Conservation (phyloP, 2,113 vertebrate genomes). For the Numida meleagris region DNA sequence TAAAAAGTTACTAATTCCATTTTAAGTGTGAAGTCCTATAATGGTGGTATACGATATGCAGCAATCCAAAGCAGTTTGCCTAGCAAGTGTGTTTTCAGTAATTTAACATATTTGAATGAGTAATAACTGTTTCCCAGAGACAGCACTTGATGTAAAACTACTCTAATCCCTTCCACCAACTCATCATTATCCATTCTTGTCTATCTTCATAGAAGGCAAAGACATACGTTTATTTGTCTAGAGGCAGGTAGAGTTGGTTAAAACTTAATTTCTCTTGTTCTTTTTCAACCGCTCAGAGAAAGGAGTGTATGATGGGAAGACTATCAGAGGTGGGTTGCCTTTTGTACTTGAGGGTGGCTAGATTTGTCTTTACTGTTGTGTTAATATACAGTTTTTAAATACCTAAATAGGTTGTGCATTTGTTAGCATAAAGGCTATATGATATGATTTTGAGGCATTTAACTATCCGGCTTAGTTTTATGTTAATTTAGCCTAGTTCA, state of each 20-base stretch:
- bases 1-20: not conserved
- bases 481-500: not conserved
- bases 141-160: slow-evolving; percentile 4
- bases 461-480: not conserved
- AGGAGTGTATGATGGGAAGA: slow-evolving; percentile 74
- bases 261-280: slow-evolving; percentile 72
- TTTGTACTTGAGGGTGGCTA: slow-evolving; percentile 73
- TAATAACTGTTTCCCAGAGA: slow-evolving; percentile 37
- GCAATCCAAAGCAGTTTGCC: not conserved
- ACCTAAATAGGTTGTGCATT: slow-evolving; percentile 35
- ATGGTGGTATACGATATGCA: not conserved
- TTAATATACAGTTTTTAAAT: slow-evolving; percentile 33
- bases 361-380: slow-evolving; percentile 60
- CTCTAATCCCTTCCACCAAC: not conserved
- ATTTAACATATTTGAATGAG: not conserved
- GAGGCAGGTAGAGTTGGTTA: slow-evolving; percentile 65
- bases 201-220: slow-evolving; percentile 55
- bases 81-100: not conserved
- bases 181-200: slow-evolving; percentile 35
- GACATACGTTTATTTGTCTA: slow-evolving; percentile 55
- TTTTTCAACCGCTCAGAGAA: slow-evolving; percentile 73
- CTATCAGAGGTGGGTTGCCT: slow-evolving; percentile 72
- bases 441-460: not conserved
- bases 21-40: not conserved
- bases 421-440: slow-evolving; percentile 3